Evolutionary conservation across 2,113 vertebrate species (phyloP), one percentile per base, ranked within the genome.

Genomic region (Pycnonotus jocosus): DNA sequence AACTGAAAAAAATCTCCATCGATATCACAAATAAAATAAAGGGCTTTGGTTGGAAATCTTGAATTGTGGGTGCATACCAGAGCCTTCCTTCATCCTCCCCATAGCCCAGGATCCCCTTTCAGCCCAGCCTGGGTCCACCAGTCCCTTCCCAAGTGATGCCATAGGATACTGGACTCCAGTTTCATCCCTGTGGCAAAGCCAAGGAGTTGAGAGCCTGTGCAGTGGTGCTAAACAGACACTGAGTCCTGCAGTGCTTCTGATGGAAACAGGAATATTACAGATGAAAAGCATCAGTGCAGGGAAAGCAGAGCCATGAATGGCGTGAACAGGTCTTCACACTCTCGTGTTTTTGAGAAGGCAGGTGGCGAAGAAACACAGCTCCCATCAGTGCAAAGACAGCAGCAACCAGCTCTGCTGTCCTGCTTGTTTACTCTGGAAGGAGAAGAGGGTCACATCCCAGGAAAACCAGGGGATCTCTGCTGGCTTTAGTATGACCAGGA

Each of bases 261-360:
- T 24, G 33, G 37, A 77, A 86, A 31, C 16, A 69, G 83, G 57
- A 86, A 58, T 54, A 58, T 20, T 72, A 45, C 20, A 48, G 50
- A 54, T 2, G 1, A 72, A 50, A 14, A 56, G n/a, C n/a, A 62
- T 6, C 25, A 58, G 33, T 5, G 20, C 28, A 66, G 24, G 73
- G 21, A 56, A 81, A 70, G 51, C 12, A 38, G 48, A 80, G 51
- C 47, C 33, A 58, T 30, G 12, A 70, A 40, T 0, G 16, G 51
- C 0, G 0, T 21, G 45, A 54, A 15, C 35, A 30, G 58, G 35
- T 58, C 80, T 82, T 73, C n/a, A 30, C 0, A 2, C 8, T 70
- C 40, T 13, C 0, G 0, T 38, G 40, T 3, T 35, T 77, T 70
- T 84, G 57, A 81, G 56, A 10, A 81, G 15, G 21, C 2, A 3